A percentile compares a stretch with the other conserved stretches of the same genome.
Conservation (phyloP, 2,113 vertebrate species). For the Crotalus horridus region DNA sequence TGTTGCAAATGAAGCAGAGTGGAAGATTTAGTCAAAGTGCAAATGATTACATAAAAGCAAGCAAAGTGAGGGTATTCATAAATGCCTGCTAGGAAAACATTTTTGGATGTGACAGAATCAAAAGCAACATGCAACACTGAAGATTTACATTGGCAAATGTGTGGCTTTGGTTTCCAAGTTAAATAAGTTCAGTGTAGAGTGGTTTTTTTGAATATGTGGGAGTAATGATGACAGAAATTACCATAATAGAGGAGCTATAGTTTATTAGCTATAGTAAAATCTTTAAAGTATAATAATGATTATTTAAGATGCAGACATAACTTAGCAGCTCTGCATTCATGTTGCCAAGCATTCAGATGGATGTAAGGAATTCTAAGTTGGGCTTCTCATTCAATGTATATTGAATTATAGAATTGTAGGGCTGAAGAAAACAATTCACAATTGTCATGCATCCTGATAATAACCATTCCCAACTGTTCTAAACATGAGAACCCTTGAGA, state of each 20-base stretch:
- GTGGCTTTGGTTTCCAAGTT: not conserved
- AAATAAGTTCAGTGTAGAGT: not conserved
- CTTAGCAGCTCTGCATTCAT: not conserved
- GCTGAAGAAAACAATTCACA: not conserved
- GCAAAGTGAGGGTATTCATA: not conserved
- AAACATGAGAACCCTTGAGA: not conserved
- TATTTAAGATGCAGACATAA: not conserved
- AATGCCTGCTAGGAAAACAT: not conserved
- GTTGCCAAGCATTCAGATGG: not conserved
- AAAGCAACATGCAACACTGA: not conserved
- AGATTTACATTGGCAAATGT: not conserved
- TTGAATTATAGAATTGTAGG: not conserved
- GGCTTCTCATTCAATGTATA: not conserved
- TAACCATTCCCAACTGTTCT: not conserved
- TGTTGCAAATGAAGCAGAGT: not conserved
- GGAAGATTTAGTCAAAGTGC: not conserved
- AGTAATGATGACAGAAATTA: not conserved
- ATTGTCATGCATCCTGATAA: not conserved
- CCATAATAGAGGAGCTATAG: not conserved
- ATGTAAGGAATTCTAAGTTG: not conserved
- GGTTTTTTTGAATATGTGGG: not conserved
- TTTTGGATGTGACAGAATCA: not conserved
- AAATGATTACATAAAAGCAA: not conserved
- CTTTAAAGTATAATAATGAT: not conserved
- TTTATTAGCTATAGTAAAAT: not conserved